Base-by-base conservation (phyloP, 2,113 vertebrate genomes). In the Aldabrachelys gigantea region DNA sequence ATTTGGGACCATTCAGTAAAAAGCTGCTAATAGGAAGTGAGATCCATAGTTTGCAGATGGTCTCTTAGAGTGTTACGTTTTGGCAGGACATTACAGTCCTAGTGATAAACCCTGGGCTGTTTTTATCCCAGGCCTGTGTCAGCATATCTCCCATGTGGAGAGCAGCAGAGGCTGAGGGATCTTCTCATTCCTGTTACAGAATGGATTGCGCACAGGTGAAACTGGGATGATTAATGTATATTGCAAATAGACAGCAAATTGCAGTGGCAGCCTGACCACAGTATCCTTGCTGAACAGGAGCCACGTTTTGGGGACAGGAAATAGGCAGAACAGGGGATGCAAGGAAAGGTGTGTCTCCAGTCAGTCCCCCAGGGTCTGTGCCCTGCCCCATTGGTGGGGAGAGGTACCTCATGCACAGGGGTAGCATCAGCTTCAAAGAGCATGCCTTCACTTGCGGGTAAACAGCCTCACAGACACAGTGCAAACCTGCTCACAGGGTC, bases 51-150 rank as follows among this genome's bases (percentile, higher is more conserved):
- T 53, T 56, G 83, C 49, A 6, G n/a, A 1, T 25, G 12, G 41
- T 27, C 38, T 14, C 57, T n/a, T 44, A 0, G 8, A 12, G 2
- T 57, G 0, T 6, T 25, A 44, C 5, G 0, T 12, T 24, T n/a
- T 25, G 81, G 76, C 76, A 3, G 0, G 21, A 79, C 14, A 10
- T 2, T 47, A 41, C 62, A 10, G 76, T 0, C 1, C 29, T 29
- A 3, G 0, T 2, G 57, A 87, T 25, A 54, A 21, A 44, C 38
- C 83, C 86, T 25, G 47, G 2, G 8, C 5, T 41, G 54, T 56
- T 87, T 87, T 57, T 24, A 22, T 17, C 41, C 0, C 0, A 47
- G 38, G 69, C 82, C 80, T 5, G 25, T 38, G 56, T 59, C 78
- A 79, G 65, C 41, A 52, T 25, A n/a, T 5, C 16, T 83, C n/a